A percentile compares a stretch with the other conserved stretches of the same genome.
These are phyloP conservation scores for Ormyrus thymus DNA, from an alignment of 2,888 invertebrate genomes.

Conservation along the genomic window DNA sequence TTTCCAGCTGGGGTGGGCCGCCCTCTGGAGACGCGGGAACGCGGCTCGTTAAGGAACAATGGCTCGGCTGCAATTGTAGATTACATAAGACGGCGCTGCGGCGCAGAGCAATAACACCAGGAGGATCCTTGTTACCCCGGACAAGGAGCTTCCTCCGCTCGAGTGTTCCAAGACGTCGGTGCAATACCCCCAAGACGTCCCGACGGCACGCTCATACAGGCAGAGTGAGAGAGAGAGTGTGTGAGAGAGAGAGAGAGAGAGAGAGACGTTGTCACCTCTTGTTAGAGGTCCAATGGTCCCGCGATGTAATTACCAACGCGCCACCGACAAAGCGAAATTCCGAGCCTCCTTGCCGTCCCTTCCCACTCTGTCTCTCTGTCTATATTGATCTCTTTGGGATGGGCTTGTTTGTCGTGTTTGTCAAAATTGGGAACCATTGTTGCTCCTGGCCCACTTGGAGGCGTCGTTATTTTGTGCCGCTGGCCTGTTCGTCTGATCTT, in stretches of 20 bases:
- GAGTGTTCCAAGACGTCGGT: slow-evolving; percentile 22
- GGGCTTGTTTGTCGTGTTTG: slow-evolving; percentile 12
- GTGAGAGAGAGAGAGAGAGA: slow-evolving; percentile 4
- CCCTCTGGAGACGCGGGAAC: neutral
- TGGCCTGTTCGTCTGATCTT: neutral
- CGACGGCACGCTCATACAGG: neutral
- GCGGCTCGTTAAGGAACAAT: too few relatives aligned
- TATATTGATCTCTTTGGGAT: slow-evolving; percentile 32
- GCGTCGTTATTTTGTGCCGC: neutral
- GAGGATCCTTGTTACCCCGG: slow-evolving; percentile 44
- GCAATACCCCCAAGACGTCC: slow-evolving; percentile 27
- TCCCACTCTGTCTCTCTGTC: neutral
- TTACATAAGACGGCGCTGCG: slow-evolving; percentile 30
- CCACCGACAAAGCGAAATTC: slow-evolving; percentile 31
- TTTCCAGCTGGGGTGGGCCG: neutral
- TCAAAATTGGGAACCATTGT: slow-evolving; percentile 17
- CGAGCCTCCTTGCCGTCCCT: neutral
- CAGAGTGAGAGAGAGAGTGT: neutral
- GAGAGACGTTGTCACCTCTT: slow-evolving; percentile 63
- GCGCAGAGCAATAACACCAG: slow-evolving; percentile 23
- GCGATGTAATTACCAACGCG: slow-evolving; percentile 62
- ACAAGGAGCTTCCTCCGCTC: slow-evolving; percentile 29
- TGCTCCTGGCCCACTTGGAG: neutral
- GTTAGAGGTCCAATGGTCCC: slow-evolving; percentile 66
- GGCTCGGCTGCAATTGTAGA: slow-evolving; percentile 20